Conservation (phyloP, 2,113 vertebrate genomes). For the Etheostoma spectabile region DNA sequence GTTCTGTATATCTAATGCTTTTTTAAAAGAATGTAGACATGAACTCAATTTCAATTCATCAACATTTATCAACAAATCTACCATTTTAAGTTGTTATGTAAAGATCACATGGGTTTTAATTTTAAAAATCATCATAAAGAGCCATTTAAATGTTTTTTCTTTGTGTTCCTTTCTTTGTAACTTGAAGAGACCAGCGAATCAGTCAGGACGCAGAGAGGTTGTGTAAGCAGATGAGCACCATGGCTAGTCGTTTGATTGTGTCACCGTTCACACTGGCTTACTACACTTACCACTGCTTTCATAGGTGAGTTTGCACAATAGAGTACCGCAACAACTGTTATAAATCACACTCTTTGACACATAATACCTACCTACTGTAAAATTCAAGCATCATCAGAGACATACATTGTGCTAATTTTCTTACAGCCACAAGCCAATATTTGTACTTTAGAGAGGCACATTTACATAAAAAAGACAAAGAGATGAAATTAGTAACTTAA, state of each 20-base stretch:
- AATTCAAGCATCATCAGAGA: not conserved
- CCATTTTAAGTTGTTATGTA: not conserved
- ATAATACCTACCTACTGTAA: not conserved
- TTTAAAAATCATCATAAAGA: not conserved
- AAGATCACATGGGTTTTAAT: not conserved
- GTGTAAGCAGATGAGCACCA: slow-evolving; percentile 93
- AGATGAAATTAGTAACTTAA: not conserved
- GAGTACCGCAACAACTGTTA: not conserved
- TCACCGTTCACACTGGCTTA: slow-evolving; percentile 93
- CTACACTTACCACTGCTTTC: slow-evolving; percentile 95
- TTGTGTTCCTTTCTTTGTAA: slow-evolving; percentile 2
- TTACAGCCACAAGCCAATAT: not conserved
- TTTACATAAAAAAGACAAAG: not conserved
- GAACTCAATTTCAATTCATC: not conserved
- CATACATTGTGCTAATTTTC: not conserved
- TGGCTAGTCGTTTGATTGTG: slow-evolving; percentile 90
- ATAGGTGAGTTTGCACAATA: slow-evolving; percentile 82
- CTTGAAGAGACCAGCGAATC: slow-evolving; percentile 94
- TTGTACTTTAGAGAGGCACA: not conserved
- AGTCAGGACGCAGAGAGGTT: slow-evolving; percentile 95
- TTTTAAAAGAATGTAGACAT: not conserved
- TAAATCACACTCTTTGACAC: not conserved
- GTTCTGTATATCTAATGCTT: not conserved
- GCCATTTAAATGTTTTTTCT: not conserved
- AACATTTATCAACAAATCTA: not conserved